Evolutionary conservation across 2,888 invertebrate species (phyloP).

Genomic region (Dynastes grantii): DNA sequence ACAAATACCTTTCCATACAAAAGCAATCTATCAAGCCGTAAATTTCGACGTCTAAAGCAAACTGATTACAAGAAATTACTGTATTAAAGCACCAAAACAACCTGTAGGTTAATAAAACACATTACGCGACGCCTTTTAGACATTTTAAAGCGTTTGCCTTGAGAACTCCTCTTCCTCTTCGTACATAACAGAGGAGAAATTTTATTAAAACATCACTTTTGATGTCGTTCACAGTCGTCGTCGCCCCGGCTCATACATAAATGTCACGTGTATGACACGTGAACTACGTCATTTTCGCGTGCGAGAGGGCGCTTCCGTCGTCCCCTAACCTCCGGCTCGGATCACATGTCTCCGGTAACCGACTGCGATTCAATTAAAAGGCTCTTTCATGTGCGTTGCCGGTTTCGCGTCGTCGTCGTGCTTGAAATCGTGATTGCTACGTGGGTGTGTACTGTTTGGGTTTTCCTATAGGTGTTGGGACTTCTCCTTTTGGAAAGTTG

Average conservation of each 20-base stretch:
- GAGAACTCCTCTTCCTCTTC: not conserved
- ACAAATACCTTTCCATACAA: no score
- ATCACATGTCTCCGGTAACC: constrained; percentile 38
- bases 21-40: not conserved
- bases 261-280: constrained; percentile 32
- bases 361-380: constrained; percentile 35
- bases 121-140: no score
- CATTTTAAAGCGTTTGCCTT: not conserved
- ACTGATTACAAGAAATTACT: no score
- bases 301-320: not conserved
- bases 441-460: not conserved
- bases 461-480: not conserved
- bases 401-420: not conserved
- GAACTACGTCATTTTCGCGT: constrained; percentile 21
- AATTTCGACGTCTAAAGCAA: no score
- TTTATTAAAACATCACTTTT: constrained; percentile 17
- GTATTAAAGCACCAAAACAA: no score
- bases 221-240: not conserved
- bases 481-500: not conserved
- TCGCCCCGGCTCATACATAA: constrained; percentile 22
- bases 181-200: constrained; percentile 12
- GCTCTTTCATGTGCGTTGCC: constrained; percentile 24
- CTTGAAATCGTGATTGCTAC: not conserved
- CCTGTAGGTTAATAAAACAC: no score
- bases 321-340: constrained; percentile 22